These are phyloP conservation scores for Chloroclystis v-ata DNA, from an alignment of 2,888 invertebrate genomes.

Conservation along the genomic window DNA sequence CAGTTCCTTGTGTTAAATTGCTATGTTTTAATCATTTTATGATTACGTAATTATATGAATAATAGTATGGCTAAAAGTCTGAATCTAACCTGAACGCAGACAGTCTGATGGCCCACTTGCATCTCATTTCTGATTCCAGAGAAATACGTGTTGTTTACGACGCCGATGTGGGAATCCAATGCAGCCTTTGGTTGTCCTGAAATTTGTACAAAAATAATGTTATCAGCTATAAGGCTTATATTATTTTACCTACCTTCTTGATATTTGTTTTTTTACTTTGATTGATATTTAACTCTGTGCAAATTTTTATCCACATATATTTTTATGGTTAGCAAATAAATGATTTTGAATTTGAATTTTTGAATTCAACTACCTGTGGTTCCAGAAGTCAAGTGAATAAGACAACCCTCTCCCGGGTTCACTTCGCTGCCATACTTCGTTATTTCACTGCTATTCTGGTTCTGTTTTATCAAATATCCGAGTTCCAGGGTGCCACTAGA, in stretches of 20 bases:
- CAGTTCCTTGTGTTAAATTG: too few relatives aligned
- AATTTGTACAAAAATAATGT: too few relatives aligned
- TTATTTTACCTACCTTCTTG: too few relatives aligned
- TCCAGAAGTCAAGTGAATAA: slow-evolving; percentile 90
- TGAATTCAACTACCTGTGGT: slow-evolving; percentile 76
- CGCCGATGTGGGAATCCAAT: slow-evolving; percentile 83
- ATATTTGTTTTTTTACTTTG: too few relatives aligned
- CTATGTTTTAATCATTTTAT: too few relatives aligned
- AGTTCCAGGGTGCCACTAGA: slow-evolving; percentile 52
- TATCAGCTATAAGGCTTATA: too few relatives aligned
- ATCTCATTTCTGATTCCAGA: slow-evolving; percentile 76
- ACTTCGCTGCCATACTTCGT: slow-evolving; percentile 73
- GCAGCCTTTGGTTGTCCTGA: slow-evolving; percentile 88
- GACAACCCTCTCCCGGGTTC: slow-evolving; percentile 83
- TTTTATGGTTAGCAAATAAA: too few relatives aligned
- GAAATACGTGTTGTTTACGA: slow-evolving; percentile 87
- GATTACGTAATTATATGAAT: too few relatives aligned
- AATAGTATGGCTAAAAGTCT: background rate
- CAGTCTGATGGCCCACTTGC: slow-evolving; percentile 65
- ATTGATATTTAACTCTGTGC: too few relatives aligned
- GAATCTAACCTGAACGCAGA: slow-evolving; percentile 76
- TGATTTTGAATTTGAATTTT: too few relatives aligned
- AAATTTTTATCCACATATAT: too few relatives aligned
- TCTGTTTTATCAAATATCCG: slow-evolving; percentile 43
- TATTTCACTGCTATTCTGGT: slow-evolving; percentile 41